These are phyloP conservation scores for Pelecanoides urinatrix DNA, from an alignment of 2,113 vertebrate genomes.

Conservation along the genomic window DNA sequence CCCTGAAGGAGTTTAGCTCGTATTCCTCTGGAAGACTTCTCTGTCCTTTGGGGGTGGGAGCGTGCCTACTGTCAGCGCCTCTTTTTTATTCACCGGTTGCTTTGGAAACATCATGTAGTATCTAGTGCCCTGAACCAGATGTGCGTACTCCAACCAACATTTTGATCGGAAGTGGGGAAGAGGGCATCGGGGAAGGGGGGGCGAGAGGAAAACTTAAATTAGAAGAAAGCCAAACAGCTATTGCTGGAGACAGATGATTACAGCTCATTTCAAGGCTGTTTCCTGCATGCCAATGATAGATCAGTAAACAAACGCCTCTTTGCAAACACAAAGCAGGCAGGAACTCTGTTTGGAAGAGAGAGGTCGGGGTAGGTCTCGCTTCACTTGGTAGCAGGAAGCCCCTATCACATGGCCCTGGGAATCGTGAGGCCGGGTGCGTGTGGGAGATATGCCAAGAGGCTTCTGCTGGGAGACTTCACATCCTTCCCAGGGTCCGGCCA, in stretches of 20 bases:
- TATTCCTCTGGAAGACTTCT: not conserved
- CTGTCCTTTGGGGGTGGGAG: not conserved
- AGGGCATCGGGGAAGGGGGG: not conserved
- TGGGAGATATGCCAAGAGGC: not conserved
- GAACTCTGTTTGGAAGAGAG: constrained; percentile 58
- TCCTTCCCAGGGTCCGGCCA: constrained; percentile 33
- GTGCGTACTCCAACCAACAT: not conserved
- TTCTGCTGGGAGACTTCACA: constrained; percentile 42
- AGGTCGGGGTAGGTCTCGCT: constrained; percentile 61
- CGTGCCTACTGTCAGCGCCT: not conserved
- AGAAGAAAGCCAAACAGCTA: constrained; percentile 60
- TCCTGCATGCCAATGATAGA: constrained; percentile 71
- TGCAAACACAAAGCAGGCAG: constrained; percentile 60
- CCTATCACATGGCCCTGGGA: constrained; percentile 67
- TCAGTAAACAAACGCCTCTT: constrained; percentile 73
- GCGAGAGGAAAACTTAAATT: constrained; percentile 51
- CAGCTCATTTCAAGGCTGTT: constrained; percentile 70
- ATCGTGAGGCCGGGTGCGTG: constrained; percentile 8
- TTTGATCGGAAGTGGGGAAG: constrained; percentile 21
- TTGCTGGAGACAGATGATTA: constrained; percentile 68
- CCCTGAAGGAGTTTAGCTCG: not conserved
- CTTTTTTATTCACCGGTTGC: not conserved
- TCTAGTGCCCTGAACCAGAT: not conserved
- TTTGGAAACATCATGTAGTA: not conserved
- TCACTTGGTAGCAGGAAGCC: constrained; percentile 52